Evolutionary conservation across 30 jellyfish, hydroid and myxozoan species (phyloP).

Genomic region (Chrysaora quinquecirrha): DNA sequence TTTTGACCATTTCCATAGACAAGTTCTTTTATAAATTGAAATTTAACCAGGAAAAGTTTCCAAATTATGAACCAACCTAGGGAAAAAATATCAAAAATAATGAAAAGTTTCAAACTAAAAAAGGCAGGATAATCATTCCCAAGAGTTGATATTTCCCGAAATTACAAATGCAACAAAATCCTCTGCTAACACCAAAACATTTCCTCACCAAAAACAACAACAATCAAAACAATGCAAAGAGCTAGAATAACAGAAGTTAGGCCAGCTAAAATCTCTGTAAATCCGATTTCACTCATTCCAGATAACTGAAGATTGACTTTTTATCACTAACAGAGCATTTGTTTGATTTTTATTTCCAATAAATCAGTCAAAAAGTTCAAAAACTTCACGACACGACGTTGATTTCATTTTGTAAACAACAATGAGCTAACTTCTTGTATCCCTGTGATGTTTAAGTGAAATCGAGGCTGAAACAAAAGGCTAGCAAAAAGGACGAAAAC

Average conservation of each 20-base stretch:
- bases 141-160: too few relatives aligned
- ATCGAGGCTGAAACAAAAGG: too few relatives aligned
- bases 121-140: too few relatives aligned
- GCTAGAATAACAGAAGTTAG: conserved; percentile 55
- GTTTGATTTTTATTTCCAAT: too few relatives aligned
- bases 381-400: too few relatives aligned
- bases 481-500: too few relatives aligned
- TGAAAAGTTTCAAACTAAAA: not conserved
- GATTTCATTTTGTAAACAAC: too few relatives aligned
- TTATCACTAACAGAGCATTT: too few relatives aligned
- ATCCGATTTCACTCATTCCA: conserved; percentile 4
- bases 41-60: conserved; percentile 88
- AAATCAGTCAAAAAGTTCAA: too few relatives aligned
- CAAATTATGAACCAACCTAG: conserved; percentile 96
- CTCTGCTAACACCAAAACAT: not conserved
- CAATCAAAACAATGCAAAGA: conserved; percentile 31
- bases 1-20: conserved; percentile 79
- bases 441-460: too few relatives aligned
- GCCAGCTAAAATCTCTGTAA: conserved; percentile 59
- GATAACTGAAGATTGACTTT: not conserved
- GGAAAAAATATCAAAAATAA: not conserved
- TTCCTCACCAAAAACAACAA: conserved; percentile 56
- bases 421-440: too few relatives aligned
- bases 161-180: too few relatives aligned
- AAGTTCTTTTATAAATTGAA: conserved; percentile 86